Evolutionary conservation across 2,888 invertebrate genomes (phyloP).

Genomic region (Rhabditoides inermis): DNA sequence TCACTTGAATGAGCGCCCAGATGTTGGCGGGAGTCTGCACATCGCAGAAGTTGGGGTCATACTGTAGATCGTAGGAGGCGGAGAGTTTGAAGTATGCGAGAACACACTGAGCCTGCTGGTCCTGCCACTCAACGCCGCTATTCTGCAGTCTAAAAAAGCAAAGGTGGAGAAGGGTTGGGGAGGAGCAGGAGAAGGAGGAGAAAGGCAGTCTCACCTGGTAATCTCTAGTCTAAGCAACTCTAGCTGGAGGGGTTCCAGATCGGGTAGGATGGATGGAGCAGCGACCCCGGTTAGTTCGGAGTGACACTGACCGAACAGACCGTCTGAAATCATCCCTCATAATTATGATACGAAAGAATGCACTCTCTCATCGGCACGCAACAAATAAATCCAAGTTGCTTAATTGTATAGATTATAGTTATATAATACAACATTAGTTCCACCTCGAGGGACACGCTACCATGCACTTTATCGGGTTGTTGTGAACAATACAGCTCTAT

Average conservation of each 20-base stretch:
- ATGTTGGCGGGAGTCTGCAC: constrained; percentile 46
- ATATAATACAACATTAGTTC: too few relatives aligned
- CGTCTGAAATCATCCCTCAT: constrained; percentile 22
- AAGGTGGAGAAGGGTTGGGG: background rate
- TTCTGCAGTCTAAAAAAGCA: constrained; percentile 20
- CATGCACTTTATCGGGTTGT: too few relatives aligned
- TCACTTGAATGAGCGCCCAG: constrained; percentile 42
- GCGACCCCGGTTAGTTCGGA: constrained; percentile 28
- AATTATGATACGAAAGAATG: background rate
- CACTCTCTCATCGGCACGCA: background rate
- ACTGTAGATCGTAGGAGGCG: constrained; percentile 40
- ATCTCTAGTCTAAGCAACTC: constrained; percentile 41
- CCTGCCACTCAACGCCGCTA: constrained; percentile 39
- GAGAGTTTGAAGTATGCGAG: constrained; percentile 49
- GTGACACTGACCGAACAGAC: constrained; percentile 49
- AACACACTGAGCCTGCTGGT: constrained; percentile 44
- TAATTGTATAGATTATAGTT: background rate
- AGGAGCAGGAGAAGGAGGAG: background rate
- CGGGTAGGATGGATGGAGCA: constrained; percentile 34
- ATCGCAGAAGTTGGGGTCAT: constrained; percentile 48
- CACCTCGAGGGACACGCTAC: too few relatives aligned
- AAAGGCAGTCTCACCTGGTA: constrained; percentile 10
- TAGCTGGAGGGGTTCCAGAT: constrained; percentile 35
- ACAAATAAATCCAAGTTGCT: background rate
- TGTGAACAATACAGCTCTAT: too few relatives aligned